phyloP scores from a whole-genome alignment of 2,888 invertebrate species.

The Euzophera pinguis region DNA sequence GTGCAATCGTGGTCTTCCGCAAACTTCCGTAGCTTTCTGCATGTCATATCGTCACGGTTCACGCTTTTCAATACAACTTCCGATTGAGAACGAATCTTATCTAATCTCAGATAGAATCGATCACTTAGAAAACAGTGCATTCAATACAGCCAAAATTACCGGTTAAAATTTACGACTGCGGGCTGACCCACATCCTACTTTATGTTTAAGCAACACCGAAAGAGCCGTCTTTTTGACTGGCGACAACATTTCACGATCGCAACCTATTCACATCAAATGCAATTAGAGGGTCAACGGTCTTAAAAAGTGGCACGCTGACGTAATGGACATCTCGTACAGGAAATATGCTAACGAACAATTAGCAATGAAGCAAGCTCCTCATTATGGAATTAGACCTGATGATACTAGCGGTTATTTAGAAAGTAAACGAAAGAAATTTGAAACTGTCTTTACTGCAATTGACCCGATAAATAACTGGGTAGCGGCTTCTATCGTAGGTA shows the following conservation, averaged over 20 bases:
- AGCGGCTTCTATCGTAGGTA: slow-evolving; percentile 42
- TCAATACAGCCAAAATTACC: slow-evolving; percentile 45
- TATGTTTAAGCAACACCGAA: slow-evolving; percentile 49
- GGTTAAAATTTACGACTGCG: slow-evolving; percentile 27
- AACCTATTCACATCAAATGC: slow-evolving; percentile 60
- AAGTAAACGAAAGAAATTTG: slow-evolving; percentile 58
- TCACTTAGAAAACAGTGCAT: slow-evolving; percentile 41
- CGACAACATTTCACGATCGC: slow-evolving; percentile 54
- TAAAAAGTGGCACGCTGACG: slow-evolving; percentile 60
- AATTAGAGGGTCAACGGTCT: slow-evolving; percentile 65
- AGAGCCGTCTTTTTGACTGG: slow-evolving; percentile 40
- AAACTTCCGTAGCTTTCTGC: slow-evolving; percentile 33
- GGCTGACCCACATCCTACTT: slow-evolving; percentile 52
- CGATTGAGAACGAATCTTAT: slow-evolving; percentile 9
- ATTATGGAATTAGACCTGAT: slow-evolving; percentile 22
- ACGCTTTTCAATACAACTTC: slow-evolving; percentile 17
- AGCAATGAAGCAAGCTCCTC: slow-evolving; percentile 34
- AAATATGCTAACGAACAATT: slow-evolving; percentile 47
- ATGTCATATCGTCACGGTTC: slow-evolving; percentile 35
- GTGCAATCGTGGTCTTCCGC: slow-evolving; percentile 35
- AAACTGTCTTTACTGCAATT: slow-evolving; percentile 46
- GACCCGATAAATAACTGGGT: slow-evolving; percentile 52
- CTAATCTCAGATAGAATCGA: slow-evolving; percentile 36
- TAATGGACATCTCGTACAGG: slow-evolving; percentile 40
- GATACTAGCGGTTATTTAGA: slow-evolving; percentile 44